Evolutionary conservation across 92 coral and sea anemone species (phyloP).

Genomic region (Paragorgia papillata): DNA sequence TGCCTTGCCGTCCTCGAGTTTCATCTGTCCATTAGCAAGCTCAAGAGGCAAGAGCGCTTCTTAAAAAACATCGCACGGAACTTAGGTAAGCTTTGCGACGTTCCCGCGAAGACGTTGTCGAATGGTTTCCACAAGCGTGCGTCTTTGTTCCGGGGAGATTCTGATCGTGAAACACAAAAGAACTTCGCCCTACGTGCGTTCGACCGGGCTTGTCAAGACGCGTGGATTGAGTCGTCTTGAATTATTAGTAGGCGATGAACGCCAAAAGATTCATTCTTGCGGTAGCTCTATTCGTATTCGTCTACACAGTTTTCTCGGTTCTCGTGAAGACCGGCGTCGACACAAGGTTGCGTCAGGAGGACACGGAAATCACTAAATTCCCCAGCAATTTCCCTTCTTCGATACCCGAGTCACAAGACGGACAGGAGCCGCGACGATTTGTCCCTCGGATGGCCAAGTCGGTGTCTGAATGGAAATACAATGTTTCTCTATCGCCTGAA

Average conservation of each 20-base stretch:
- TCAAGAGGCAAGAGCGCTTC: background rate
- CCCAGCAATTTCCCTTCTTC: background rate
- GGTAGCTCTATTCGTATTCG: background rate
- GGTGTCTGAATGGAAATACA: background rate
- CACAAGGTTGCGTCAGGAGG: background rate
- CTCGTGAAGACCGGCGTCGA: background rate
- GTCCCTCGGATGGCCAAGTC: background rate
- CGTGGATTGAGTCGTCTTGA: background rate
- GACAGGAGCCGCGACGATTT: background rate
- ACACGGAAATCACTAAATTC: background rate
- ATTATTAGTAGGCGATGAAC: constrained; percentile 15
- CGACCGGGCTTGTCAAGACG: background rate
- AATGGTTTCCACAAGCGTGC: background rate
- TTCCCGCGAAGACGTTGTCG: too few relatives aligned
- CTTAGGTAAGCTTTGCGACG: too few relatives aligned
- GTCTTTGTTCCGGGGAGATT: constrained; percentile 1
- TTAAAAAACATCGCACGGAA: background rate
- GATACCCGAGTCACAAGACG: background rate
- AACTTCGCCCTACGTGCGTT: background rate
- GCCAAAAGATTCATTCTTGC: constrained; percentile 8
- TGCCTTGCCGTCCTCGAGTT: background rate
- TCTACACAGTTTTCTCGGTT: constrained; percentile 17
- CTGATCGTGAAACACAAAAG: constrained; percentile 4
- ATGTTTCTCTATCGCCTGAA: constrained; percentile 15
- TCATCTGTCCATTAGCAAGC: background rate